Conservation (phyloP, 2,113 vertebrate genomes). For the Scomber japonicus region DNA sequence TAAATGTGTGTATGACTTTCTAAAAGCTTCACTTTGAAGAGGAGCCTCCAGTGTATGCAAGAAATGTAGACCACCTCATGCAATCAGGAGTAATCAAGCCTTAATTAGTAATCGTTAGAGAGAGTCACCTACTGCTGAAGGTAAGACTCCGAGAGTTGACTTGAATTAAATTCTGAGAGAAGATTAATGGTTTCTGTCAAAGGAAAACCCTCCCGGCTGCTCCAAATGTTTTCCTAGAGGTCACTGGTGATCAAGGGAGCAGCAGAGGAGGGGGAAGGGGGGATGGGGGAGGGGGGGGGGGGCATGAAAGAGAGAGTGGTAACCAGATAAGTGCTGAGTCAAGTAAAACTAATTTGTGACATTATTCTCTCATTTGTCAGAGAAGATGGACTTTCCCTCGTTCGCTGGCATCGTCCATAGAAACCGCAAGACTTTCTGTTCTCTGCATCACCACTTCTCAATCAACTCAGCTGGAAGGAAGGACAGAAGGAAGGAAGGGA, state of each 20-base stretch:
- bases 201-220: conserved; percentile 45
- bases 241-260: conserved; percentile 46
- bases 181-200: conserved; percentile 65
- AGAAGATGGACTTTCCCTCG: neutral
- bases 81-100: conserved; percentile 31
- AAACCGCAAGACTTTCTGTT: conserved; percentile 2
- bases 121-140: conserved; percentile 14
- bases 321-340: conserved; percentile 32
- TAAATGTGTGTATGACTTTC: too few relatives aligned
- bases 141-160: conserved; percentile 34
- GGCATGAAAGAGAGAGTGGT: neutral
- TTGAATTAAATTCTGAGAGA: conserved; percentile 41
- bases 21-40: too few relatives aligned
- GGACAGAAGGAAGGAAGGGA: too few relatives aligned
- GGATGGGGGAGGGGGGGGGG: neutral
- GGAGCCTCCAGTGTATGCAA: neutral
- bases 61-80: neutral
- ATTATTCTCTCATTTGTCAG: conserved; percentile 8
- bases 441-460: conserved; percentile 13
- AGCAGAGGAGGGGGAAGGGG: neutral
- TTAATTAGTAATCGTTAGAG: conserved; percentile 48
- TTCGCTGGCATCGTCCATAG: neutral
- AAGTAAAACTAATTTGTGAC: conserved; percentile 10
- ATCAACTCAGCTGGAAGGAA: neutral
- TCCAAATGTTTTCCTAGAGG: conserved; percentile 52